phyloP scores from a whole-genome alignment of 2,888 invertebrate species.

The Pristionchus fissidentatus region DNA sequence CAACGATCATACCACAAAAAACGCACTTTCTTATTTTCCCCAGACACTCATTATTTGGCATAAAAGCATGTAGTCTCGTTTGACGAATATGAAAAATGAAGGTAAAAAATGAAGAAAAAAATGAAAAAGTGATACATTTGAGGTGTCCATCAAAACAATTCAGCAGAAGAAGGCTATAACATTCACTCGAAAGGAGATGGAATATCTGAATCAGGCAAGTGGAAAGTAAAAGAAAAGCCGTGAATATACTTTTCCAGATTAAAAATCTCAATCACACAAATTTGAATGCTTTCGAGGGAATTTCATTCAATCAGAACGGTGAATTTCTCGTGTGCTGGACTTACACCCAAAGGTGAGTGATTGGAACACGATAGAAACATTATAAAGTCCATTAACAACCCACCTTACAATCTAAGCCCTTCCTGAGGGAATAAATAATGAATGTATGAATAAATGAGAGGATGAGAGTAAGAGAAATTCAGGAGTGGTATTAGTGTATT shows the following conservation, averaged over 20 bases:
- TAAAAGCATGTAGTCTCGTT: background rate
- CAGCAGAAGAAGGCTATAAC: slow-evolving; percentile 58
- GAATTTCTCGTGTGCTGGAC: slow-evolving; percentile 55
- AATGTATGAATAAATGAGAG: too few relatives aligned
- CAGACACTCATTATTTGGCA: background rate
- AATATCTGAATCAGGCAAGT: slow-evolving; percentile 58
- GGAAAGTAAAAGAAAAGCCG: too few relatives aligned
- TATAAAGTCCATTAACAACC: background rate
- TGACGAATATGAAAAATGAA: too few relatives aligned
- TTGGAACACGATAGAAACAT: background rate
- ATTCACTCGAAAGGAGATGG: slow-evolving; percentile 61
- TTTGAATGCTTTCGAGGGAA: slow-evolving; percentile 60
- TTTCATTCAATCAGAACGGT: slow-evolving; percentile 62
- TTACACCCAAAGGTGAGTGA: background rate
- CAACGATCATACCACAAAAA: too few relatives aligned
- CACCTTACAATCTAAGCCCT: background rate
- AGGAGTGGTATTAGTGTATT: too few relatives aligned
- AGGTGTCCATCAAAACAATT: slow-evolving; percentile 57
- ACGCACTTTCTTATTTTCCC: too few relatives aligned
- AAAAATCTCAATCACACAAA: slow-evolving; percentile 59
- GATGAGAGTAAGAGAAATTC: too few relatives aligned
- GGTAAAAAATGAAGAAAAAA: too few relatives aligned
- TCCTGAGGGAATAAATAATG: too few relatives aligned
- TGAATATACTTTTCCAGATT: slow-evolving; percentile 51
- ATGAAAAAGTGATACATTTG: too few relatives aligned